These are phyloP conservation scores for Montifringilla adamsi DNA, from an alignment of 2,113 vertebrate species.

Conservation along the genomic window DNA sequence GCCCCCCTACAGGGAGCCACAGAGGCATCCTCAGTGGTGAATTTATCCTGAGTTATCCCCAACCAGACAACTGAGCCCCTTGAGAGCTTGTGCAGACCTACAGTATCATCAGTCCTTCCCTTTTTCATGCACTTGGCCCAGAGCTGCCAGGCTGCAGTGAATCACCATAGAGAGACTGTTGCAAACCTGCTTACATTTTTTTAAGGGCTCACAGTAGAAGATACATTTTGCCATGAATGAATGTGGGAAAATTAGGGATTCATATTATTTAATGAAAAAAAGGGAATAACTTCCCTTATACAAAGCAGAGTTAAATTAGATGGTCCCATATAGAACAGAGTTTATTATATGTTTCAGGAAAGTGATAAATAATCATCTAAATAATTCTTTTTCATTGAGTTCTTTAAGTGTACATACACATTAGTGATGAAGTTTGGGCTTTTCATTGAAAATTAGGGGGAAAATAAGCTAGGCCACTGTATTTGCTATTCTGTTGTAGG, in stretches of 20 bases:
- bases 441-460: background rate
- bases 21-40: background rate
- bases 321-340: background rate
- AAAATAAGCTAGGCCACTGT: background rate
- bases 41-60: background rate
- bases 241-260: background rate
- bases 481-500: background rate
- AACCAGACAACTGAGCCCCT: background rate
- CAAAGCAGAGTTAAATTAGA: background rate
- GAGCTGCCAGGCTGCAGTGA: background rate
- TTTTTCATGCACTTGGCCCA: fast-evolving
- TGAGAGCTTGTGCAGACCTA: background rate
- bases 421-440: background rate
- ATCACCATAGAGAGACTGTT: fast-evolving
- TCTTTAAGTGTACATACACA: background rate
- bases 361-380: background rate
- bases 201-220: background rate
- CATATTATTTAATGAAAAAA: background rate
- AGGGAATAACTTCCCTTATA: background rate
- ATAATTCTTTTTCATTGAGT: background rate
- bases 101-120: background rate
- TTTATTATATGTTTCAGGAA: background rate
- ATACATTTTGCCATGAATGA: background rate
- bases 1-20: background rate
- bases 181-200: background rate